These are phyloP conservation scores for Bufo bufo DNA, from an alignment of 2,113 vertebrate species.

Conservation along the genomic window DNA sequence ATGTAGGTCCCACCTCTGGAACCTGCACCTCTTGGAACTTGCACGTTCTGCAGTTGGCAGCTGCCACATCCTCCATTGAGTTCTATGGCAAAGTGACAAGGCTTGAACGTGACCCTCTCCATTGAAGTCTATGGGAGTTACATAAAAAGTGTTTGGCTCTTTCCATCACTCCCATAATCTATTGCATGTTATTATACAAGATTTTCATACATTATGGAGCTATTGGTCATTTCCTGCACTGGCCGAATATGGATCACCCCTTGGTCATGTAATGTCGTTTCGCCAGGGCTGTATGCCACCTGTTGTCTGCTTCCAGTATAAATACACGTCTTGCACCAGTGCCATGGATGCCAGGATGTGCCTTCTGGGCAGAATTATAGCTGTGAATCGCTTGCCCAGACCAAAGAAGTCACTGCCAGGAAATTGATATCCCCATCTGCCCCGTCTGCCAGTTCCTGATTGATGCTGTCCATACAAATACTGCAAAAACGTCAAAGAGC, in stretches of 20 bases:
- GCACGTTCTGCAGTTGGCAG: too few species aligned
- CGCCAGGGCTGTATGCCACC: background rate
- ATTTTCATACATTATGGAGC: background rate
- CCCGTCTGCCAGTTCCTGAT: slow-evolving; percentile 2
- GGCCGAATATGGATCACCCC: background rate
- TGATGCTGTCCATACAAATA: background rate
- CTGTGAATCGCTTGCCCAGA: background rate
- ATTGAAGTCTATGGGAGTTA: too few species aligned
- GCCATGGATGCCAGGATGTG: slow-evolving; percentile 4
- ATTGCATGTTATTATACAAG: background rate
- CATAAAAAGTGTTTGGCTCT: too few species aligned
- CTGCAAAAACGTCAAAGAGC: background rate
- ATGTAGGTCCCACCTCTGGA: too few species aligned
- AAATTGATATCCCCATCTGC: slow-evolving; percentile 8
- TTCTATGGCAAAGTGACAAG: too few species aligned
- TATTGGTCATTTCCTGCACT: background rate
- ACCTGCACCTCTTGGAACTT: too few species aligned
- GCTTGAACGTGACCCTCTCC: too few species aligned
- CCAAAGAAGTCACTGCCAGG: slow-evolving; percentile 1
- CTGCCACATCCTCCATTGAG: too few species aligned
- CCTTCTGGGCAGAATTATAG: slow-evolving; percentile 1
- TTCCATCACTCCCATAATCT: background rate
- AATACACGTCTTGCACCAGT: slow-evolving; percentile 10
- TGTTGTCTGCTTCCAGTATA: background rate
- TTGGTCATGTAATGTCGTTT: background rate